phyloP scores from a whole-genome alignment of 2,113 vertebrate genomes.

The Xenopus laevis region DNA sequence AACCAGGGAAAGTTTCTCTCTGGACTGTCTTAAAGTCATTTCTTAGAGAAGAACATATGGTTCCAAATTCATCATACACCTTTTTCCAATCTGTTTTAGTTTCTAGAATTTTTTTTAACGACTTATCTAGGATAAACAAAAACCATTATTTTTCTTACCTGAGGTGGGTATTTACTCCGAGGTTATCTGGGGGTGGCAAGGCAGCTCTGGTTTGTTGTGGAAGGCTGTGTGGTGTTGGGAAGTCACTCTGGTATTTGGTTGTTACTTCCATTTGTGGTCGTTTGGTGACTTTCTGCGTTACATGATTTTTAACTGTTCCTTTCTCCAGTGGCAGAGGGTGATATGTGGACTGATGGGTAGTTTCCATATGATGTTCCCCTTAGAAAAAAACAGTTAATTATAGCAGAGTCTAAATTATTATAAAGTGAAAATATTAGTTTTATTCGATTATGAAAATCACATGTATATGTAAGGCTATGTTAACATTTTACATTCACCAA shows the following conservation, averaged over 20 bases:
- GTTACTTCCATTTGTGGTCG: constrained; percentile 34
- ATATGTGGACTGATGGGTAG: constrained; percentile 53
- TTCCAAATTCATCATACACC: background rate
- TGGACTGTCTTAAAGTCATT: constrained; percentile 60
- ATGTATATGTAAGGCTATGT: no score
- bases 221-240: constrained; percentile 46
- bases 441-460: no score
- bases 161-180: constrained; percentile 64
- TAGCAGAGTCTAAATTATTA: no score
- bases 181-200: constrained; percentile 63
- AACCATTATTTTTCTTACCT: constrained; percentile 46
- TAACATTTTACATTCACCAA: no score
- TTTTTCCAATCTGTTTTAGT: no score
- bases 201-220: constrained; percentile 52
- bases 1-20: constrained; percentile 56
- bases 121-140: background rate
- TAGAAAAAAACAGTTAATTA: background rate
- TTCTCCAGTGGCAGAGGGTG: constrained; percentile 46
- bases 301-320: constrained; percentile 12
- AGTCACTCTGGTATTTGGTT: constrained; percentile 65
- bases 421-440: no score
- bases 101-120: background rate
- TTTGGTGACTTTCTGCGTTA: constrained; percentile 3
- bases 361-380: constrained; percentile 51
- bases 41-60: constrained; percentile 47